phyloP scores from a whole-genome alignment of 2,113 vertebrate species.

The Thoracochromis brauschi region DNA sequence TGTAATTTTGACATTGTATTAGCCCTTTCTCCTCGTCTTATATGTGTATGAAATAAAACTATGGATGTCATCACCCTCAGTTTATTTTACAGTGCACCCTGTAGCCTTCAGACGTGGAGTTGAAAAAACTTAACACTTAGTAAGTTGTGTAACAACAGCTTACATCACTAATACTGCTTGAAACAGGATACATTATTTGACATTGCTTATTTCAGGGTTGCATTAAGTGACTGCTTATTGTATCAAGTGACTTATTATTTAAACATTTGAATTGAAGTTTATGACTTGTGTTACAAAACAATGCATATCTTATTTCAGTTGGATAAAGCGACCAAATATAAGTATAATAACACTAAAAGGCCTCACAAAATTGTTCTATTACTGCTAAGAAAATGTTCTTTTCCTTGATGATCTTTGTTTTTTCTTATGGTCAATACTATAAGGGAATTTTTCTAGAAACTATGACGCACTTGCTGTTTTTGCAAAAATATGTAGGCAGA shows the following conservation, averaged over 20 bases:
- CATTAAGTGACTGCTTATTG: background rate
- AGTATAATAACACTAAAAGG: background rate
- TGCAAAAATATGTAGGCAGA: background rate
- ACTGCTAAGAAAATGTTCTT: background rate
- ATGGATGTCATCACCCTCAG: background rate
- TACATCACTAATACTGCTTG: background rate
- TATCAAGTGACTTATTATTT: background rate
- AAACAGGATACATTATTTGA: accelerated
- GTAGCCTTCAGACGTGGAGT: background rate
- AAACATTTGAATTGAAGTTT: background rate
- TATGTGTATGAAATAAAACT: background rate
- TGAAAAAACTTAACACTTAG: background rate
- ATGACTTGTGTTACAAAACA: background rate
- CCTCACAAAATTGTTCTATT: background rate
- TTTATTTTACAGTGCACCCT: background rate
- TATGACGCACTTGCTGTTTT: background rate
- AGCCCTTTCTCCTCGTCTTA: background rate
- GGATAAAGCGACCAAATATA: background rate
- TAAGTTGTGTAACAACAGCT: background rate
- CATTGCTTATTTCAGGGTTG: background rate
- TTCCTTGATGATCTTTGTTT: background rate
- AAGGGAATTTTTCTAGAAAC: constrained; percentile 13
- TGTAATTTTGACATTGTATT: background rate
- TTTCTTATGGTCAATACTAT: background rate
- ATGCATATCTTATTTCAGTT: background rate